Base-by-base conservation (phyloP, 2,113 vertebrate species). In the Cervus canadensis region DNA sequence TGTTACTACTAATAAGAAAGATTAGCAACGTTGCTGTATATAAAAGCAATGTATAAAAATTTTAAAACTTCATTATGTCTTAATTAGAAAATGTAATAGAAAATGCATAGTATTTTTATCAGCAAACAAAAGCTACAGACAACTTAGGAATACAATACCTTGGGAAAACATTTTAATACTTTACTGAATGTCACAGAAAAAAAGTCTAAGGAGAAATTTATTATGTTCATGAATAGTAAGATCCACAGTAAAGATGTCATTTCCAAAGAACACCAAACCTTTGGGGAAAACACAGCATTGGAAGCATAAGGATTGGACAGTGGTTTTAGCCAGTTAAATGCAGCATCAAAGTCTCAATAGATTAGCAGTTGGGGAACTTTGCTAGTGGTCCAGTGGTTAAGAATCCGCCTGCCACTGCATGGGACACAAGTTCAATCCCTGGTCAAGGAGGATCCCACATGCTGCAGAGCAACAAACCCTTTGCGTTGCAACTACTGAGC, bases 41-140 rank as follows among this genome's bases (percentile, higher is more conserved):
- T 15, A 86, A 93, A 93, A 76, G 30, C 45, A 89, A 19, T 76
- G 16, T 81, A 62, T 43, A 57, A 48, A 95, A 90, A 48, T 54
- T 57, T 48, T 7, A 71, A 82, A 89, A 71, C 16, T 74, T 89
- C 54, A 52, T 30, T 23, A 59, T 21, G 50, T 57, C 30, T 90
- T 25, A 16, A 91, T 50, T 93, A 83, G 17, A 89, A 92, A 89
- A 13, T 33, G 15, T 78, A 59, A 87, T 40, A 52, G 54, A 87
- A 90, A 64, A 64, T 16, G 7, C 14, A 21, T 85, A 45, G 26
- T 96, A 78, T 78, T 60, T 89, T 71, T 85, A 86, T 43, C 7
- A 91, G 33, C 17, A 71, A 95, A 78, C 4, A 16, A 76, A 94
- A 56, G 79, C 2, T 59, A 56, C 6, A 85, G 57, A 12, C 89